Conservation (phyloP, 1,140 invertebrate species). For the Lepidurus couesii region DNA sequence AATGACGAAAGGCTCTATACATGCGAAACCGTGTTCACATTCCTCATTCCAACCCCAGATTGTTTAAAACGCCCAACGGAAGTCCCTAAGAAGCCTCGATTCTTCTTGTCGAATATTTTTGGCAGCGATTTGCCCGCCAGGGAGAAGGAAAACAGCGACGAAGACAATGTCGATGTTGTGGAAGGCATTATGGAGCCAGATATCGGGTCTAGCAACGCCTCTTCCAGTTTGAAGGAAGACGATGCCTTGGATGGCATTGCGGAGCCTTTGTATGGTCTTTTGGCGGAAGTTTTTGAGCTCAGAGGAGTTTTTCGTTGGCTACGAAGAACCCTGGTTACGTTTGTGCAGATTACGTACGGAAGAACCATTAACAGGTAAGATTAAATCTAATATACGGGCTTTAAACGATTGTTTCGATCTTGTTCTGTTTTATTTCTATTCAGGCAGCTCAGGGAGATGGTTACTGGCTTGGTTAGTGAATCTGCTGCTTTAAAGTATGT, state of each 20-base stretch:
- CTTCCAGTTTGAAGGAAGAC: conserved; percentile 28
- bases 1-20: conserved; percentile 79
- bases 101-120: conserved; percentile 76
- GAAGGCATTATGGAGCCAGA: not conserved
- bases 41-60: conserved; percentile 81
- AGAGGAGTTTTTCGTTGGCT: conserved; percentile 80
- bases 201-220: not conserved
- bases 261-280: conserved; percentile 74
- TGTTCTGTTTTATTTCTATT: conserved; percentile 37
- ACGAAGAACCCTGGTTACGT: conserved; percentile 76
- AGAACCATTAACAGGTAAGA: conserved; percentile 75
- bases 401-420: not conserved
- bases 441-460: conserved; percentile 80
- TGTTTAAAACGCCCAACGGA: conserved; percentile 67
- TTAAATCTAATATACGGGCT: not conserved
- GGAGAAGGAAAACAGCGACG: conserved; percentile 27
- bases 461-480: conserved; percentile 79
- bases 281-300: conserved; percentile 85
- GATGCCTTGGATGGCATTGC: conserved; percentile 61
- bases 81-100: conserved; percentile 71
- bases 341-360: conserved; percentile 87
- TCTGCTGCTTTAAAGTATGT: conserved; percentile 85
- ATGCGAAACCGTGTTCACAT: conserved; percentile 80
- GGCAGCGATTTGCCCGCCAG: conserved; percentile 59
- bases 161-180: conserved; percentile 24